Percentiles rank a stretch among this genome's conserved stretches.
Conservation (phyloP, 2,888 invertebrate species). For the Torymus texanus region DNA sequence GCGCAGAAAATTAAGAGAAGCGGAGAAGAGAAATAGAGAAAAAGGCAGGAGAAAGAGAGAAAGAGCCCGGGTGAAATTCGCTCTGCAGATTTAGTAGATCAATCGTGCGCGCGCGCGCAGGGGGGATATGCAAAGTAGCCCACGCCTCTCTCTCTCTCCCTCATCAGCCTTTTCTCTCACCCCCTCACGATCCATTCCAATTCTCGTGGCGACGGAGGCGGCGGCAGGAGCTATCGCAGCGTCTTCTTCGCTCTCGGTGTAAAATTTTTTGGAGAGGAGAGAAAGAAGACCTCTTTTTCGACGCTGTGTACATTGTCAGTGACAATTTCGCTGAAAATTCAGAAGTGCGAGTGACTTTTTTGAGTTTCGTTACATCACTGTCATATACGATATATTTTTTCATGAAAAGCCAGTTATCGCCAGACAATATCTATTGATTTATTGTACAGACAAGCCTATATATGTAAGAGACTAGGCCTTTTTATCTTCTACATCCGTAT, state of each 20-base stretch:
- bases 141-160: slow-evolving; percentile 27
- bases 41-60: too few relatives aligned
- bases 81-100: slow-evolving; percentile 63
- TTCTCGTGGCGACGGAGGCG: slow-evolving; percentile 5
- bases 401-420: too few relatives aligned
- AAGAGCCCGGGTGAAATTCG: slow-evolving; percentile 51
- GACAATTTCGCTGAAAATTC: slow-evolving; percentile 42
- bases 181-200: slow-evolving; percentile 29
- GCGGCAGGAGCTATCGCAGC: slow-evolving; percentile 13
- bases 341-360: slow-evolving; percentile 16
- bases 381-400: too few relatives aligned
- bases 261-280: slow-evolving; percentile 15
- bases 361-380: slow-evolving; percentile 23
- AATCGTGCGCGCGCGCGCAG: slow-evolving; percentile 61
- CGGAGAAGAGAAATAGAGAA: slow-evolving; percentile 5
- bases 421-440: too few relatives aligned
- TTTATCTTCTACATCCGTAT: too few relatives aligned
- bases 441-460: too few relatives aligned
- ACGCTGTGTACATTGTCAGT: slow-evolving; percentile 1
- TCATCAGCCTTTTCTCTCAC: slow-evolving; percentile 39
- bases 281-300: neutral
- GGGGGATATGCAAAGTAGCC: slow-evolving; percentile 63
- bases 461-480: too few relatives aligned
- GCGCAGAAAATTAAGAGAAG: slow-evolving; percentile 42
- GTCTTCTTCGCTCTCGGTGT: neutral